A percentile compares a stretch with the other conserved stretches of the same genome.
Evolutionary conservation across 2,888 invertebrate species (phyloP).

Genomic region (Drosophila koepferae): DNA sequence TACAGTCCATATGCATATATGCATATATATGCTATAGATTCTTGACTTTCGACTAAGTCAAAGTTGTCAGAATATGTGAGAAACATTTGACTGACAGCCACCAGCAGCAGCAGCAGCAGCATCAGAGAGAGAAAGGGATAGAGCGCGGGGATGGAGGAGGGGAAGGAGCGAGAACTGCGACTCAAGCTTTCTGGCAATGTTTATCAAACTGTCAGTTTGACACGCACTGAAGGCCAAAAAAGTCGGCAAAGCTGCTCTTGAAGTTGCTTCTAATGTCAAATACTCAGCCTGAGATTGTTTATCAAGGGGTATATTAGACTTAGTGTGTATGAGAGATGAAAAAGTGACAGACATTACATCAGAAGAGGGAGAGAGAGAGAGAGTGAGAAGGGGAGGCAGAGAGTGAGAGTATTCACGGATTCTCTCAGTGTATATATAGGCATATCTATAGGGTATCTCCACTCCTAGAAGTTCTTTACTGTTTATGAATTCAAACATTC

Average conservation of each 20-base stretch:
- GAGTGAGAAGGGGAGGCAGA: too few species aligned
- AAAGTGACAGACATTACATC: not conserved
- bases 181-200: slow-evolving; percentile 38
- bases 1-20: slow-evolving; percentile 7
- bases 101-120: not conserved
- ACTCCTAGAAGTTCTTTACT: too few species aligned
- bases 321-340: not conserved
- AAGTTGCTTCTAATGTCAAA: slow-evolving; percentile 23
- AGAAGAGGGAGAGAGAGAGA: too few species aligned
- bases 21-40: slow-evolving; percentile 55
- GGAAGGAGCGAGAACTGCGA: slow-evolving; percentile 2
- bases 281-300: not conserved
- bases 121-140: not conserved
- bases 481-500: too few species aligned
- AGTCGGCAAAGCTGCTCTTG: slow-evolving; percentile 15
- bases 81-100: slow-evolving; percentile 63
- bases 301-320: not conserved
- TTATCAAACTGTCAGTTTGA: slow-evolving; percentile 44
- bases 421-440: too few species aligned
- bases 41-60: slow-evolving; percentile 70
- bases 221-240: slow-evolving; percentile 14
- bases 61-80: slow-evolving; percentile 60
- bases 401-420: too few species aligned
- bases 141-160: not conserved
- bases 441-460: not conserved